Percentiles rank a stretch among this genome's conserved stretches.
Evolutionary conservation across 2,888 invertebrate species (phyloP).

Genomic region (Sepioteuthis lessoniana): DNA sequence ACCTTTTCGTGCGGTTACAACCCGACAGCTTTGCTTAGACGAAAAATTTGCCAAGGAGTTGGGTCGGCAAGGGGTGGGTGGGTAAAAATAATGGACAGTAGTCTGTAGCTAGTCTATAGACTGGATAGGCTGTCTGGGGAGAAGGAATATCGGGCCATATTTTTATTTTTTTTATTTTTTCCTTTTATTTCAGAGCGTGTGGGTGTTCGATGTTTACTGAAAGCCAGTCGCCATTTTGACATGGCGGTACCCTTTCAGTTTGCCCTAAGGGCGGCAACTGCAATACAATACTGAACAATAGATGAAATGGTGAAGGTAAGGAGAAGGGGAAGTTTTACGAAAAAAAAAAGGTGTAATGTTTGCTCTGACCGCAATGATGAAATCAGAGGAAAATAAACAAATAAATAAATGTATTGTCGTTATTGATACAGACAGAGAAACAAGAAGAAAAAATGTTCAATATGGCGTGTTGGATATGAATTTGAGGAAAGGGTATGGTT

Average conservation of each 20-base stretch:
- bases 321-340: neutral
- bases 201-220: conserved; percentile 16
- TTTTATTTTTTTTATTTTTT: neutral
- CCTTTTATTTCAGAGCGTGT: neutral
- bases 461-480: neutral
- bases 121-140: neutral
- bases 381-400: neutral
- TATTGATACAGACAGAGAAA: neutral
- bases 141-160: neutral
- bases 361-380: neutral
- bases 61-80: neutral
- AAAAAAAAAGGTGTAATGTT: neutral
- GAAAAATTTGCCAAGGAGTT: neutral
- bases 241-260: neutral
- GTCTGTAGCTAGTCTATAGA: neutral
- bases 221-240: neutral
- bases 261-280: neutral
- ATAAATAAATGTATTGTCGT: neutral
- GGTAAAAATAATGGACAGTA: neutral
- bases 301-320: neutral
- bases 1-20: neutral
- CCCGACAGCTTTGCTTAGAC: conserved; percentile 4
- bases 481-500: neutral
- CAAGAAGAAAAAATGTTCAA: neutral
- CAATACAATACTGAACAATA: neutral